Evolutionary conservation across 2,888 invertebrate genomes (phyloP), one percentile per base, ranked within the genome.

Genomic region (Anarsia innoxiella): DNA sequence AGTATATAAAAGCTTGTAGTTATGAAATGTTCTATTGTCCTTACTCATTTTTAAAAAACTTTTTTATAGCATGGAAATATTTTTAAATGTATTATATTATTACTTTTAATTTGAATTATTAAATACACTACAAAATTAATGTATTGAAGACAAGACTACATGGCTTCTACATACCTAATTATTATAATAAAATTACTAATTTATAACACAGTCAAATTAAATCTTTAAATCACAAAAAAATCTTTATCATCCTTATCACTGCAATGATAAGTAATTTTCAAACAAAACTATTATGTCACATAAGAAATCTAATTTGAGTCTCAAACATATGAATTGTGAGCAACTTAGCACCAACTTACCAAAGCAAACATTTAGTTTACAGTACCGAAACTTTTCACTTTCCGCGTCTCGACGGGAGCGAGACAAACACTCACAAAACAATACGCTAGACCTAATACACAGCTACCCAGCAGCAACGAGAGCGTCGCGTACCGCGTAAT

Each of bases 381-480:
- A 36, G 53, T 57, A 52, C 71, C 71, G 44, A 76, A 71, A 39
- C 51, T 61, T 48, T 64, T 68, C 41, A 79, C 48, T 63, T 77
- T 79, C 42, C 51, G 63, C 15, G 73, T 74, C 48, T 73, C 69
- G 34, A 72, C 51, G 6, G 78, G 74, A 38, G 68, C 54, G 25
- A 77, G 58, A 41, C 78, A 77, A 23, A 63, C 55, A 45, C 69
- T 56, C 30, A 72, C 53, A 44, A 78, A 71, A 55, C 59, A 66
- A 49, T 60, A 78, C 12, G 62, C 51, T 42, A 51, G 51, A 9
- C 76, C 76, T 12, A 59, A 46, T 13, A 70, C 39, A 38, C 53
- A 52, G 53, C 76, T 71, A 26, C 72, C 28, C 33, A 74, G 36
- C 48, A 79, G 47, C 26, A 76, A 51, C 14, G 60, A 55, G 19